Evolutionary conservation across 2,113 vertebrate species (phyloP).

Genomic region (Pterophyllum scalare): DNA sequence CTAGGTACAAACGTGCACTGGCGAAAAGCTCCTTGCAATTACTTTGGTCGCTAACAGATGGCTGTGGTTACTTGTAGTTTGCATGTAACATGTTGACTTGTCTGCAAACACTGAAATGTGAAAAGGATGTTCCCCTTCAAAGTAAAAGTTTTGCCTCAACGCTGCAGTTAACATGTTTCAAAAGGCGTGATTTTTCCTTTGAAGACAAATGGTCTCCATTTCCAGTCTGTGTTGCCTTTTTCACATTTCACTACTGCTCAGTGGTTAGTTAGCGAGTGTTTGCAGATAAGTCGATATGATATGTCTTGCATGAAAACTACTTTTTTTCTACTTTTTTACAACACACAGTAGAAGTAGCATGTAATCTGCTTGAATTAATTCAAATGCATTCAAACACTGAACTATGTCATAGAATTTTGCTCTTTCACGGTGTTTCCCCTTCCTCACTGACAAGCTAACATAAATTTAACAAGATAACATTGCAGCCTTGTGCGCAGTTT

Average conservation of each 20-base stretch:
- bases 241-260: neutral
- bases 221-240: neutral
- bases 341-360: neutral
- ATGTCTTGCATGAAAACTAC: neutral
- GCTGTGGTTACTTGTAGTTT: neutral
- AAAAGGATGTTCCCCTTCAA: neutral
- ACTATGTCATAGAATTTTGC: neutral
- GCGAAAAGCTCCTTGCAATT: too few relatives aligned
- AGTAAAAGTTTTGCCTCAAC: neutral
- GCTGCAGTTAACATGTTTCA: neutral
- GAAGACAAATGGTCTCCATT: neutral
- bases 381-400: neutral
- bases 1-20: too few relatives aligned
- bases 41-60: neutral
- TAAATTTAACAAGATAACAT: neutral
- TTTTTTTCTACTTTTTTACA: neutral
- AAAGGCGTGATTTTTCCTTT: accelerated
- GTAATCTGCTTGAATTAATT: neutral
- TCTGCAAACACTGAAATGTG: too few relatives aligned
- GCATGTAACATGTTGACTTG: too few relatives aligned
- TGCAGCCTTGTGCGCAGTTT: neutral
- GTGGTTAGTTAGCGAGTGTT: neutral
- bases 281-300: neutral
- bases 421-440: neutral
- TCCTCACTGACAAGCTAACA: neutral